A percentile compares a stretch with the other conserved stretches of the same genome.
Conservation (phyloP, 2,797 vertebrate genomes). For the Microctenopoma stevenorrisi region DNA sequence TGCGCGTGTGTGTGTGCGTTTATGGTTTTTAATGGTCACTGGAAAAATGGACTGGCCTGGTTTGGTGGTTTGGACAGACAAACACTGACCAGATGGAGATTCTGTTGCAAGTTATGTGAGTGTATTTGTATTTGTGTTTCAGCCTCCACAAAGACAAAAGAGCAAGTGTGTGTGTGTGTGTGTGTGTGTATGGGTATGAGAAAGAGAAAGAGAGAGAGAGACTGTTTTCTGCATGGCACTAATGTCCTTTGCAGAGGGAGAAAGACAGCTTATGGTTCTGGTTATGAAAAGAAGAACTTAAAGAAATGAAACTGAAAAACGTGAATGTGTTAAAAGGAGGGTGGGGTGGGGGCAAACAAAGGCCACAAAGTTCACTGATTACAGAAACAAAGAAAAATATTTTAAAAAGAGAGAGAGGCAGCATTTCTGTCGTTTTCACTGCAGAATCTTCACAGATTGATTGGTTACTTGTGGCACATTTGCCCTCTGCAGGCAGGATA, state of each 20-base stretch:
- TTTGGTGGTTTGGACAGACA: constrained; percentile 46
- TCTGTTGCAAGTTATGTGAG: background rate
- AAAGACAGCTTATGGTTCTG: background rate
- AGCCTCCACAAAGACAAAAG: constrained; percentile 11
- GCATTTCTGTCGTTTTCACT: constrained; percentile 26
- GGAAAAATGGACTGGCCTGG: constrained; percentile 18
- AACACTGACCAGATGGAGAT: constrained; percentile 62
- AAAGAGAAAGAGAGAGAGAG: background rate
- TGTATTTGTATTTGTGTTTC: constrained; percentile 14
- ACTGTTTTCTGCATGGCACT: background rate
- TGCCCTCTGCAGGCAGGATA: constrained; percentile 50
- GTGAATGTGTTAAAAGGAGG: background rate
- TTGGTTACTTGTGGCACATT: constrained; percentile 39
- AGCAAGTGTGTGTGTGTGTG: constrained; percentile 10
- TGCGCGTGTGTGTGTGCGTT: background rate
- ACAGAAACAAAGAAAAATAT: background rate
- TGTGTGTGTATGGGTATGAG: background rate
- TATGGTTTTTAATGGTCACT: constrained; percentile 24
- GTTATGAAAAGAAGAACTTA: background rate
- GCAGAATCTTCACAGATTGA: constrained; percentile 52
- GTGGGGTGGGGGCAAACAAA: background rate
- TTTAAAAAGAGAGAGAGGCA: background rate
- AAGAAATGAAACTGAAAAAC: too few species aligned
- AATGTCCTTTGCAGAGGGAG: constrained; percentile 19
- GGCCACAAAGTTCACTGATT: background rate